Base-by-base conservation (phyloP, 2,113 vertebrate species). In the Arenaria interpres region DNA sequence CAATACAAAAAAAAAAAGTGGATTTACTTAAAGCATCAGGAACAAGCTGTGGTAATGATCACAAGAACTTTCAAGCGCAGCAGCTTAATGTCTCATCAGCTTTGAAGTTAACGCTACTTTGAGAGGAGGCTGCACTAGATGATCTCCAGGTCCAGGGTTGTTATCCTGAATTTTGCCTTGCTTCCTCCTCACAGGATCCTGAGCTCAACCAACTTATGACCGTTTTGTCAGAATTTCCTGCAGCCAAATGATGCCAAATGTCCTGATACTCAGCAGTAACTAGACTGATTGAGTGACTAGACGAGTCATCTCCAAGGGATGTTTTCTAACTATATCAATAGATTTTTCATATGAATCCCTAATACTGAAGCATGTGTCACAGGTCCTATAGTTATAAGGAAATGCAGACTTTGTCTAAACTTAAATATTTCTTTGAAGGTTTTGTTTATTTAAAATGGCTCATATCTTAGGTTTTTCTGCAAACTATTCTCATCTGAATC, bases 301-400 rank as follows among this genome's bases (percentile, higher is more conserved):
- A 27, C 0, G 1, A 72, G 8, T 53, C 10, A 48, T 48, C 33
- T 60, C 45, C 68, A 72, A 73, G 32, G 21, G 18, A 1, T 28
- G 3, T 59, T 92, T 91, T 60, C 46, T 23, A 50, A 14, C 8
- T 43, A 5, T 24, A 51, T 35, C 10, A 82, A 22, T 7, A 73
- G 8, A 14, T 27, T 57, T 85, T 75, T 86, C 28, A 33, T 41
- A 14, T 18, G 21, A 78, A 46, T 89, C 20, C n/a, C 8, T 67
- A 5, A 20, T 15, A 39, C 5, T 19, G n/a, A 46, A 28, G 10
- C 6, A 16, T 54, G 27, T 53, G 24, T 63, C 14, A 14, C 21
- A 19, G 37, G 12, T 11, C 23, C 8, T 74, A 6, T 14, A 10
- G 23, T 41, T 92, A 14, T 43, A 53, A 83, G 45, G 24, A 57